Conservation (phyloP, 64 coral and sea anemone species). For the Cladopsammia gracilis region DNA sequence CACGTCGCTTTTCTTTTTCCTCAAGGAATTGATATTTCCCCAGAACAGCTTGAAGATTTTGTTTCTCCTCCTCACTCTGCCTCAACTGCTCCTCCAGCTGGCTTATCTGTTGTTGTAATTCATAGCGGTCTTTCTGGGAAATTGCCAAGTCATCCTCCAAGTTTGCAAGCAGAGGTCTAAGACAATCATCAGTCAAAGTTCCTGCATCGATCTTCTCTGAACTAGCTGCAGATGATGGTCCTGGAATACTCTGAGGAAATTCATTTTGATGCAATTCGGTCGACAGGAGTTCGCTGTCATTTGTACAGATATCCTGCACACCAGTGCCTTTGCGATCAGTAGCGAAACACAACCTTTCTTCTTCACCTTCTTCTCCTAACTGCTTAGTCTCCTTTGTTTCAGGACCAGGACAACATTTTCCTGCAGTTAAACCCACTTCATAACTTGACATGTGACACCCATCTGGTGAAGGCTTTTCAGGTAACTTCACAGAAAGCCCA, state of each 20-base stretch:
- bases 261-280: background rate
- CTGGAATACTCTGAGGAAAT: background rate
- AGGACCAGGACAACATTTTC: background rate
- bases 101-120: background rate
- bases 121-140: background rate
- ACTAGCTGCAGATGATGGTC: background rate
- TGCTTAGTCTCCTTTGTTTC: background rate
- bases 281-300: background rate
- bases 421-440: background rate
- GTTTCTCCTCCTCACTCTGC: background rate
- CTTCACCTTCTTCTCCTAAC: background rate
- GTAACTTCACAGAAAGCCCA: background rate
- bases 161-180: background rate
- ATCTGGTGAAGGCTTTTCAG: background rate
- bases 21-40: background rate
- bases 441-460: background rate
- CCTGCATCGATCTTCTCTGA: background rate
- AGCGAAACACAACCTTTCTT: background rate
- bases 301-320: background rate
- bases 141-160: background rate
- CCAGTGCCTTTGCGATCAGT: background rate
- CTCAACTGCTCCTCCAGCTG: background rate
- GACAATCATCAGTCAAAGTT: background rate
- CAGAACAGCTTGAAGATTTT: background rate
- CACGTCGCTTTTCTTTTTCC: background rate